Percentiles rank a stretch among this genome's conserved stretches.
phyloP scores from a whole-genome alignment of 2,888 invertebrate genomes.

The Lepetodrilus schrolli region DNA sequence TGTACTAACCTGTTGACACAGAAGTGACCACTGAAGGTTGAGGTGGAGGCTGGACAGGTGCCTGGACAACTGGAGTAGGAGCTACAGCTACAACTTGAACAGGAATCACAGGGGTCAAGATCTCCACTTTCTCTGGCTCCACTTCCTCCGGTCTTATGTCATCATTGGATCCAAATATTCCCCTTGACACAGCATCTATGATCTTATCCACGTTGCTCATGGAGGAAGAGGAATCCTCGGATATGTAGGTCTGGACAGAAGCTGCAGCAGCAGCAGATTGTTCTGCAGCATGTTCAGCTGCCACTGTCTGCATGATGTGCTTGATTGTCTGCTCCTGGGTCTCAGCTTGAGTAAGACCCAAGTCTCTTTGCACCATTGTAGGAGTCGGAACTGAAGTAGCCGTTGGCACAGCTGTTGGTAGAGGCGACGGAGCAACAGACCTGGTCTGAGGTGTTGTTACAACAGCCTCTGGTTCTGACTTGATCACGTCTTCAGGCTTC shows the following conservation, averaged over 20 bases:
- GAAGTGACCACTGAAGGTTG: no score
- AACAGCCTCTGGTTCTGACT: not conserved
- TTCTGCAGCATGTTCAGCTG: conserved; percentile 23
- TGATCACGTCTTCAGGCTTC: not conserved
- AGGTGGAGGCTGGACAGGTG: no score
- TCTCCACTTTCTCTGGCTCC: not conserved
- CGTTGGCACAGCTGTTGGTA: not conserved
- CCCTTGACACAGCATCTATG: conserved; percentile 91
- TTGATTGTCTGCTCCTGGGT: conserved; percentile 3
- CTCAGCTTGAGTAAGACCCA: not conserved
- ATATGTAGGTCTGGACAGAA: not conserved
- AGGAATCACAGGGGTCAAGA: no score
- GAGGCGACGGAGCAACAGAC: not conserved
- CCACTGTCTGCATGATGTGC: conserved; percentile 20
- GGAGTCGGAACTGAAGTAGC: not conserved
- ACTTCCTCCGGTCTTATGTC: conserved; percentile 32
- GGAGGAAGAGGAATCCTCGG: conserved; percentile 4
- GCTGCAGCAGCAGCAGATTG: conserved; percentile 8
- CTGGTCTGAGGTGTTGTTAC: not conserved
- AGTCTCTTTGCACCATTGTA: not conserved
- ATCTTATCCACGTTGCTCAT: conserved; percentile 85
- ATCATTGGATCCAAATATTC: conserved; percentile 73
- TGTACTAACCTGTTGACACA: no score
- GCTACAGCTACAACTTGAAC: no score
- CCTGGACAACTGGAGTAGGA: no score